Conservation (phyloP, 2,113 vertebrate genomes). For the Ranitomeya variabilis region DNA sequence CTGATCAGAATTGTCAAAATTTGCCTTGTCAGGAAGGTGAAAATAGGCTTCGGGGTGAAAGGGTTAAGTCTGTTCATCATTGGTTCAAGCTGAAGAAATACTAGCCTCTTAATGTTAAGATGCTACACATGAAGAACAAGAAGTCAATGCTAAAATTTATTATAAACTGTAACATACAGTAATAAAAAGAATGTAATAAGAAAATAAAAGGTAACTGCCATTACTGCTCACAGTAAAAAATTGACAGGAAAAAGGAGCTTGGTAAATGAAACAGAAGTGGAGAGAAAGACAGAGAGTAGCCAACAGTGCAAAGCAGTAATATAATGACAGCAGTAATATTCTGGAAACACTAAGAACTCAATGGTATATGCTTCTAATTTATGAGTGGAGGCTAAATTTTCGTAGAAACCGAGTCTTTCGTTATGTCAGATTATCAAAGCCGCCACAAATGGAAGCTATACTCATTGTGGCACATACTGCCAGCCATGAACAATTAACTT, state of each 20-base stretch:
- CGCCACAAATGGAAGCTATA: conserved; percentile 2
- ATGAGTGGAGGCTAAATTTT: background rate
- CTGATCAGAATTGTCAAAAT: no score
- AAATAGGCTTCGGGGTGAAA: no score
- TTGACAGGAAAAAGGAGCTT: background rate
- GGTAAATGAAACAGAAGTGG: background rate
- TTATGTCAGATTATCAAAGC: conserved; percentile 4
- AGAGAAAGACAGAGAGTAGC: background rate
- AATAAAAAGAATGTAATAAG: background rate
- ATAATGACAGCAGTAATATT: background rate
- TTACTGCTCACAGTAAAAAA: background rate
- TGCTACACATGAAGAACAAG: background rate
- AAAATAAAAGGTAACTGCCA: background rate
- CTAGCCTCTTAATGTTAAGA: background rate
- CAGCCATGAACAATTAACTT: conserved; percentile 41
- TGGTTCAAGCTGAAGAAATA: background rate
- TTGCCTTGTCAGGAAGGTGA: no score
- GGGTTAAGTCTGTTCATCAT: no score
- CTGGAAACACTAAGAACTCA: background rate
- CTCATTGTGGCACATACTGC: conserved; percentile 1
- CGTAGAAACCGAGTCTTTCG: background rate
- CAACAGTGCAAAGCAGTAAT: background rate
- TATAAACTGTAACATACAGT: background rate
- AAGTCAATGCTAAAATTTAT: background rate
- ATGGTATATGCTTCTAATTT: background rate